phyloP scores from a whole-genome alignment of 2,113 vertebrate genomes.

The Phrynocephalus versicolor region DNA sequence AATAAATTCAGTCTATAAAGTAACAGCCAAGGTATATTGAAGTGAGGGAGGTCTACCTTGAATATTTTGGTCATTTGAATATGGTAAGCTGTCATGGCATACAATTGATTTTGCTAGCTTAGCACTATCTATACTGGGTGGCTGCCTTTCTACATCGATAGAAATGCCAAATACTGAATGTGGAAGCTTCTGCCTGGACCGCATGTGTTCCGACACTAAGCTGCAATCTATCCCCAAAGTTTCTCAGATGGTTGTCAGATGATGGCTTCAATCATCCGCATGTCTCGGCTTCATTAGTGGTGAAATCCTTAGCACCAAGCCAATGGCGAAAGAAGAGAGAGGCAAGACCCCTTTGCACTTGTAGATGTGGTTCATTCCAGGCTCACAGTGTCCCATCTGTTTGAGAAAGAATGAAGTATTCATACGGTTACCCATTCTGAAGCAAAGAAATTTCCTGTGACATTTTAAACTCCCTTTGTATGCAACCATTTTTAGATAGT shows the following conservation, averaged over 20 bases:
- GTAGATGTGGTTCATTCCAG: slow-evolving; percentile 5
- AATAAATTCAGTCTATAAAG: too few species aligned
- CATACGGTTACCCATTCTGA: slow-evolving; percentile 72
- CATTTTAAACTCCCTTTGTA: slow-evolving; percentile 79
- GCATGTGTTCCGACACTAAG: background rate
- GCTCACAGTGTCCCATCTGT: slow-evolving; percentile 63
- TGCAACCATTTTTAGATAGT: slow-evolving; percentile 68
- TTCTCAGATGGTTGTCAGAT: background rate
- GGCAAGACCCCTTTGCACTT: background rate
- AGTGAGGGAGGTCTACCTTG: too few species aligned
- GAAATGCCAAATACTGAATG: background rate
- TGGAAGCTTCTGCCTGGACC: background rate
- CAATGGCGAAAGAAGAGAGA: slow-evolving; percentile 35
- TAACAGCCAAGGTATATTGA: too few species aligned
- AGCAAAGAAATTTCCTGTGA: slow-evolving; percentile 78
- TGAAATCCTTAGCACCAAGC: slow-evolving; percentile 36
- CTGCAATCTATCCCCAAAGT: background rate
- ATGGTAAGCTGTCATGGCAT: background rate
- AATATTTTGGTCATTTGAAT: too few species aligned
- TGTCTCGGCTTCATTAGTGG: slow-evolving; percentile 30
- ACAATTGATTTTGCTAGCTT: background rate
- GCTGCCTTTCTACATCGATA: too few species aligned
- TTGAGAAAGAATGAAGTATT: slow-evolving; percentile 74
- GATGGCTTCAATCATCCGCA: background rate
- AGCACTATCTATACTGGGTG: background rate